Percentiles rank a stretch among this genome's conserved stretches.
Evolutionary conservation across 1,140 invertebrate species (phyloP).

Genomic region (Arctopsyche grandis): DNA sequence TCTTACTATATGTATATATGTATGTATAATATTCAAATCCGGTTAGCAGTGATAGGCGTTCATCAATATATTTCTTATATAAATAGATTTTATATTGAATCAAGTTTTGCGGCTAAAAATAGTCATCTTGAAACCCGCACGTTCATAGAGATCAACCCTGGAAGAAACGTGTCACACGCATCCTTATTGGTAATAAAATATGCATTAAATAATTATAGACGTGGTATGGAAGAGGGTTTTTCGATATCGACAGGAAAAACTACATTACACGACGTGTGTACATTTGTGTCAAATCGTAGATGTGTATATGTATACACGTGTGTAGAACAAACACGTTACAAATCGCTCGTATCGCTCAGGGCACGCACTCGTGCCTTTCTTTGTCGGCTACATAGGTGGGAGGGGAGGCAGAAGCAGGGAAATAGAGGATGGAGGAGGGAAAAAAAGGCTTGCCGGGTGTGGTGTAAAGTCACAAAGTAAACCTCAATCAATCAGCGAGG

Average conservation of each 20-base stretch:
- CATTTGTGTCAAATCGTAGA: not conserved
- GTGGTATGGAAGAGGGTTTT: no score
- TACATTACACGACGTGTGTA: not conserved
- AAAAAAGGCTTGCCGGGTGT: slow-evolving; percentile 25
- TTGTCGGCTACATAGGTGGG: not conserved
- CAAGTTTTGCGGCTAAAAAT: no score
- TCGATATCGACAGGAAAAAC: not conserved
- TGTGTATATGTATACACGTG: not conserved
- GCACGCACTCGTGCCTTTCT: not conserved
- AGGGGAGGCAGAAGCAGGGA: not conserved
- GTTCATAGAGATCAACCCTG: no score
- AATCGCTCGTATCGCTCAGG: slow-evolving; percentile 19
- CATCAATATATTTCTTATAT: no score
- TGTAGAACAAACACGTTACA: slow-evolving; percentile 40
- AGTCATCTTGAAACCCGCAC: no score
- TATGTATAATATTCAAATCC: no score
- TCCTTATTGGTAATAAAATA: no score
- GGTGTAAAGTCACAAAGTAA: slow-evolving; percentile 35
- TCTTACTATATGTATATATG: no score
- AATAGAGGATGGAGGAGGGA: not conserved
- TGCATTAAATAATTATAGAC: no score
- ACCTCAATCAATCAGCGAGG: slow-evolving; percentile 39
- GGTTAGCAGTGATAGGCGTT: no score
- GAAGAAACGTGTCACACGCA: no score
- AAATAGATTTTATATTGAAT: no score